Evolutionary conservation across 2,888 invertebrate genomes (phyloP).

Genomic region (Cataglyphis albicans): DNA sequence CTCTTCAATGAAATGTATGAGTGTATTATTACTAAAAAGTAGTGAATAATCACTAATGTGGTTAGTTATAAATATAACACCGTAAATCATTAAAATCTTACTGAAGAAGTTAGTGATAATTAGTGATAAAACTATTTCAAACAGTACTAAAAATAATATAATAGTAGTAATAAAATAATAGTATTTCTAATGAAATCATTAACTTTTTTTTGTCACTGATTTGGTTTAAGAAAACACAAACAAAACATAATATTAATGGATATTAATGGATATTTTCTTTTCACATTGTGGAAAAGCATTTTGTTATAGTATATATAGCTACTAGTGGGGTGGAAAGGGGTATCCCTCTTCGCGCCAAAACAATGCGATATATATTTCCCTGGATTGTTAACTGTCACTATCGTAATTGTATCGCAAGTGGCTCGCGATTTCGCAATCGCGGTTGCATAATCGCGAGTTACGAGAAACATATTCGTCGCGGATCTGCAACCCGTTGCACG

Average conservation of each 20-base stretch:
- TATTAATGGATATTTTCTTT: background rate
- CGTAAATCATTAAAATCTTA: background rate
- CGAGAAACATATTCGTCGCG: conserved; percentile 16
- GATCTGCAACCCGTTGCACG: conserved; percentile 19
- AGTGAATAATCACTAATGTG: background rate
- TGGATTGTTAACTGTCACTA: conserved; percentile 35
- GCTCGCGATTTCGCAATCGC: conserved; percentile 50
- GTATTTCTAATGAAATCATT: too few species aligned
- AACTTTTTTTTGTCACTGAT: too few species aligned
- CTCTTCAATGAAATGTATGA: background rate
- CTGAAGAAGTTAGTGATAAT: background rate
- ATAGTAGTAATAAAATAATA: background rate
- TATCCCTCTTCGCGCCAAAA: too few species aligned
- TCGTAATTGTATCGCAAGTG: conserved; percentile 35
- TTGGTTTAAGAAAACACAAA: too few species aligned
- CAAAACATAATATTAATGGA: too few species aligned
- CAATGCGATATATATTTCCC: background rate
- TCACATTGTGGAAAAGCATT: background rate
- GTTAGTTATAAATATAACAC: background rate
- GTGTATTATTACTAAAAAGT: background rate
- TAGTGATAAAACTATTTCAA: background rate
- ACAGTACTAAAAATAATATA: background rate
- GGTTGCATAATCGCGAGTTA: conserved; percentile 48
- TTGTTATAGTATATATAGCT: background rate
- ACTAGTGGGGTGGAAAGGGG: background rate